phyloP scores from a whole-genome alignment of 2,113 vertebrate species.

The Monarcha castaneiventris region DNA sequence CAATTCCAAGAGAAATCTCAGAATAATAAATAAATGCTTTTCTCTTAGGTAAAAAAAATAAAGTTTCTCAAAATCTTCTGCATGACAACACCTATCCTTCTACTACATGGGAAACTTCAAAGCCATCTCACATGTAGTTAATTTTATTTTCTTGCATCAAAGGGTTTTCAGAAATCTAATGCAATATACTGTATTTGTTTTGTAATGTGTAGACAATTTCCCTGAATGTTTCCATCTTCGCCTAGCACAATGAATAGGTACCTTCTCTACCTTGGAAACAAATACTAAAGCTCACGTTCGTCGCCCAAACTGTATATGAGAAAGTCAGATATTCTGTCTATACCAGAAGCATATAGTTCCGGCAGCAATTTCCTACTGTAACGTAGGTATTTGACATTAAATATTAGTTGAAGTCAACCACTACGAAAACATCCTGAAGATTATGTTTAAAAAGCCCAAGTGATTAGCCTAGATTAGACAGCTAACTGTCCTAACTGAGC shows the following conservation, averaged over 20 bases:
- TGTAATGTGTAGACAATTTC: background rate
- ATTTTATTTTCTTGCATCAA: background rate
- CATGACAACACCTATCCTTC: background rate
- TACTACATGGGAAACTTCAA: background rate
- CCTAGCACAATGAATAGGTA: background rate
- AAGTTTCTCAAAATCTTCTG: background rate
- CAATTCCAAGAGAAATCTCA: background rate
- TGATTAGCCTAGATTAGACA: background rate
- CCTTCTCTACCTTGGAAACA: background rate
- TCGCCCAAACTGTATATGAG: background rate
- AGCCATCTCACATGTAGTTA: background rate
- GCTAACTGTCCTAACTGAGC: background rate
- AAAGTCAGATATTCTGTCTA: background rate
- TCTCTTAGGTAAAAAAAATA: background rate
- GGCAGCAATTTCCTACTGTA: background rate
- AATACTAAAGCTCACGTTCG: background rate
- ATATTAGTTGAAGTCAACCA: background rate
- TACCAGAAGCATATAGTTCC: background rate
- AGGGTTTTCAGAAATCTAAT: constrained; percentile 4
- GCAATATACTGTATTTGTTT: background rate
- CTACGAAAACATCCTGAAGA: background rate
- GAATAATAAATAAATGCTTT: background rate
- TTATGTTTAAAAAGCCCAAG: background rate
- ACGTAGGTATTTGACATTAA: background rate
- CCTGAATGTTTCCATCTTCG: background rate